phyloP scores from a whole-genome alignment of 2,888 invertebrate genomes.

The Nephrotoma appendiculata region DNA sequence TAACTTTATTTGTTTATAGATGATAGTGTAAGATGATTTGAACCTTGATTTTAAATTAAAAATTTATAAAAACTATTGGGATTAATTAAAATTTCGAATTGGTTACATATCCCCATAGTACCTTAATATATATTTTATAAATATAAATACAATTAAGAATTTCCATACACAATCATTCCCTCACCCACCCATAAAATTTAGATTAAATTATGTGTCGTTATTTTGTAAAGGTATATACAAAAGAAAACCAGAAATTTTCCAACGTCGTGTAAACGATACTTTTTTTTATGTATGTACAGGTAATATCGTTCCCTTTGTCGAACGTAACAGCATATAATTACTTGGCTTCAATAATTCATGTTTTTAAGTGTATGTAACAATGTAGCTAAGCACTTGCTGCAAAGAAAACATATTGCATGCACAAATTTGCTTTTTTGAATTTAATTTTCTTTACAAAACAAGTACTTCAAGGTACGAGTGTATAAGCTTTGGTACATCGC shows the following conservation, averaged over 20 bases:
- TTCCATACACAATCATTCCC: background rate
- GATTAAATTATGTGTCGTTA: background rate
- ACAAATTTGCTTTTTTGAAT: background rate
- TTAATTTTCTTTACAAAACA: background rate
- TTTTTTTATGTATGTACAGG: background rate
- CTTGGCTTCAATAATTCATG: background rate
- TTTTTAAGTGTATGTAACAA: background rate
- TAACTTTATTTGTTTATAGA: too few species aligned
- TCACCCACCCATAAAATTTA: background rate
- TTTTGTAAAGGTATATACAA: background rate
- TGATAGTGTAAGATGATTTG: too few species aligned
- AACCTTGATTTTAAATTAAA: too few species aligned
- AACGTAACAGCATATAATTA: background rate
- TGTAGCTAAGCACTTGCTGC: background rate
- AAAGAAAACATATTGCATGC: background rate
- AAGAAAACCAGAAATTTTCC: background rate
- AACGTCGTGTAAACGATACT: background rate
- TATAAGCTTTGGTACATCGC: background rate
- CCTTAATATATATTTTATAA: too few species aligned
- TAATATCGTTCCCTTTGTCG: background rate
- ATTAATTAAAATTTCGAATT: background rate
- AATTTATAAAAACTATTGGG: background rate
- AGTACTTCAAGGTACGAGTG: background rate
- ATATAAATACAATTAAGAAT: too few species aligned
- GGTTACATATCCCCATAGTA: too few species aligned